Conservation (phyloP, 2,888 invertebrate genomes). For the Plebejus melissa region DNA sequence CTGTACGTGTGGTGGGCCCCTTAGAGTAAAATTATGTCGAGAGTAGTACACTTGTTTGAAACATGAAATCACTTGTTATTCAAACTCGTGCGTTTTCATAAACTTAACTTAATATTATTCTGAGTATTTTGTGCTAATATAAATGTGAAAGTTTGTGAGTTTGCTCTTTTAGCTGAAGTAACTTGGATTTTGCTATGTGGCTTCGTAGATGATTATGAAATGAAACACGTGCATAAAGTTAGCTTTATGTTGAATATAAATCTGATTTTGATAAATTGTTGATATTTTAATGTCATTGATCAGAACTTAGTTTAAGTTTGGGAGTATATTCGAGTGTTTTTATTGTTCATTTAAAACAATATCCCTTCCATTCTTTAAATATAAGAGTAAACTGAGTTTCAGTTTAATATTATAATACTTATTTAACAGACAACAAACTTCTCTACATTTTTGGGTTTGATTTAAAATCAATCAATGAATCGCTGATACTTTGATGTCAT, state of each 20-base stretch:
- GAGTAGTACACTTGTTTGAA: slow-evolving; percentile 3
- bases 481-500: slow-evolving; percentile 32
- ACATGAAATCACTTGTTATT: slow-evolving; percentile 10
- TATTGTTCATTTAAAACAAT: no score
- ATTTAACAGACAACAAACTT: not conserved
- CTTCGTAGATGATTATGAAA: not conserved
- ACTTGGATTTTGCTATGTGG: not conserved
- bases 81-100: slow-evolving; percentile 18
- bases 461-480: not conserved
- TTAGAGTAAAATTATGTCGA: not conserved
- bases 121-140: not conserved
- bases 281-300: slow-evolving; percentile 33
- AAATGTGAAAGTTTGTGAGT: not conserved
- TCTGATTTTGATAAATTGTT: not conserved
- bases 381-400: no score
- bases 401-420: no score
- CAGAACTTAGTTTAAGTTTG: slow-evolving; percentile 41
- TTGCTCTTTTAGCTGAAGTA: not conserved
- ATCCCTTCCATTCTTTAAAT: no score
- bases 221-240: no score
- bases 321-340: slow-evolving; percentile 34
- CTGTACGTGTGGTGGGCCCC: no score
- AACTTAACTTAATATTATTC: slow-evolving; percentile 3
- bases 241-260: no score
- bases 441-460: not conserved